Evolutionary conservation across 1,140 invertebrate species (phyloP).

Genomic region (Tetragonula clypearis): DNA sequence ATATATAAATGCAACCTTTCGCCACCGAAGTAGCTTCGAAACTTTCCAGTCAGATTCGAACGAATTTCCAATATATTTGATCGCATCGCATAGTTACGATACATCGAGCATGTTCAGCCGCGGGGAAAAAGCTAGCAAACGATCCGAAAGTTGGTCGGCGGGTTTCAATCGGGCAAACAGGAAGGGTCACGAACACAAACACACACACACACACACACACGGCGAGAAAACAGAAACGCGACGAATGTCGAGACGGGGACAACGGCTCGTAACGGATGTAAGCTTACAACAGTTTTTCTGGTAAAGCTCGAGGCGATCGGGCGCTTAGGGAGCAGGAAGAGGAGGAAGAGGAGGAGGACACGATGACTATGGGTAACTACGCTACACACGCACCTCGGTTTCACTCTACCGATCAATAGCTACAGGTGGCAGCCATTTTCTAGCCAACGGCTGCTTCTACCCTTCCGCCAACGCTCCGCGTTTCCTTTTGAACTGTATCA

Average conservation of each 20-base stretch:
- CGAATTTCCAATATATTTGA: not conserved
- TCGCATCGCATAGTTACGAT: too few species aligned
- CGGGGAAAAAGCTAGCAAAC: too few species aligned
- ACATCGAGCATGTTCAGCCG: not conserved
- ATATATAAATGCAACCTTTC: too few species aligned
- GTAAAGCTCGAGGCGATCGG: constrained; percentile 27
- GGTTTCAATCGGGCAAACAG: too few species aligned
- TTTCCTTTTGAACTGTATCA: constrained; percentile 50
- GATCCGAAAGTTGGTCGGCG: not conserved
- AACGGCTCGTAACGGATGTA: constrained; percentile 42
- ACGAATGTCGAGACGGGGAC: constrained; percentile 16
- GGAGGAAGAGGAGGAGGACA: not conserved
- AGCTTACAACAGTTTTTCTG: constrained; percentile 48
- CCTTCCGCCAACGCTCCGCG: constrained; percentile 40
- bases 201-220: too few species aligned
- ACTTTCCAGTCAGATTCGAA: too few species aligned
- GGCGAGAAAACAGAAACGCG: not conserved
- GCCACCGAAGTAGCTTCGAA: too few species aligned
- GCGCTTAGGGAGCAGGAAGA: constrained; percentile 1
- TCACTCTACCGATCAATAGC: constrained; percentile 81
- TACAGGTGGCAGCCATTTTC: constrained; percentile 83
- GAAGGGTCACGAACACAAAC: too few species aligned
- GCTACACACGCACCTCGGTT: constrained; percentile 67
- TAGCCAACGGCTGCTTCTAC: constrained; percentile 68
- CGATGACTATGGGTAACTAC: constrained; percentile 66